phyloP scores from a whole-genome alignment of 2,888 invertebrate genomes.

The Cephus pulcher region DNA sequence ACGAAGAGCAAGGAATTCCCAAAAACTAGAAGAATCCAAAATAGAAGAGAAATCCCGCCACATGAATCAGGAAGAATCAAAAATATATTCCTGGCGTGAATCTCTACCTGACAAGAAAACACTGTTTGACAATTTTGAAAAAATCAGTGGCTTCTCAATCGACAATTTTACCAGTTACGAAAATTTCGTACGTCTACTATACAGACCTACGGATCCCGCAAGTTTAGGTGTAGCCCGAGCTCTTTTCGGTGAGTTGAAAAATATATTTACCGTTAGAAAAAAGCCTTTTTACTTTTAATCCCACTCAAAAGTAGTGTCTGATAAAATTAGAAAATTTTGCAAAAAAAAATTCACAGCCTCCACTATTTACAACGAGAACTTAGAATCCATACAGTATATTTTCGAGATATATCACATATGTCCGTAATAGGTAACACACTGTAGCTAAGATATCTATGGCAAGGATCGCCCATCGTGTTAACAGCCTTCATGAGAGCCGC shows the following conservation, averaged over 20 bases:
- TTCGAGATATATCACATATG: neutral
- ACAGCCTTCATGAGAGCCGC: neutral
- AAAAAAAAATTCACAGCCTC: neutral
- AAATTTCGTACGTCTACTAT: conserved; percentile 71
- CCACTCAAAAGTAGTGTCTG: neutral
- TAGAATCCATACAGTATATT: neutral
- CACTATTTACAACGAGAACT: neutral
- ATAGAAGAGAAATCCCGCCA: neutral
- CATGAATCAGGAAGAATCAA: neutral
- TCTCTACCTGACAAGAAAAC: conserved; percentile 19
- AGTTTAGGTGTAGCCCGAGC: conserved; percentile 83
- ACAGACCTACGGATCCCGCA: conserved; percentile 78
- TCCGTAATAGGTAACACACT: neutral
- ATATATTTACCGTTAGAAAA: neutral
- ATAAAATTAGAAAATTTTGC: neutral
- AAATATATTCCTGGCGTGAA: neutral
- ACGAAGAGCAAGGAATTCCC: conserved; percentile 15
- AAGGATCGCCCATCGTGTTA: neutral
- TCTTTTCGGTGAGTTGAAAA: conserved; percentile 78
- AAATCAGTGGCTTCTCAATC: conserved; percentile 45
- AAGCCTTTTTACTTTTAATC: neutral
- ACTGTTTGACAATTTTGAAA: conserved; percentile 32
- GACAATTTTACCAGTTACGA: conserved; percentile 57
- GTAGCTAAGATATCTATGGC: neutral
- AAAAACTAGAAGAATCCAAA: neutral